Evolutionary conservation across 2,113 vertebrate genomes (phyloP).

Genomic region (Bucco capensis): DNA sequence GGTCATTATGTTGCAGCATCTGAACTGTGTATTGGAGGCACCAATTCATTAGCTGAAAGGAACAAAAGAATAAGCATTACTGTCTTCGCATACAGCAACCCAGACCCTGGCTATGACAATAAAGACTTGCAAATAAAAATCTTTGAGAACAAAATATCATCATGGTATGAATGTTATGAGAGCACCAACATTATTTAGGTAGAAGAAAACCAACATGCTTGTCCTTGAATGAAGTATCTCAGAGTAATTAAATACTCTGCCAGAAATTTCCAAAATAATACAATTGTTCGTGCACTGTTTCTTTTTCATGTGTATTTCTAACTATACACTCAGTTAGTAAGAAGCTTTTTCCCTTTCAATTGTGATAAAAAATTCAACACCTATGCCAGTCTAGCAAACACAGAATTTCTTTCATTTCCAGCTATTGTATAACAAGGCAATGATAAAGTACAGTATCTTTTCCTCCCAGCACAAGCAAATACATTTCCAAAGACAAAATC

Average conservation of each 20-base stretch:
- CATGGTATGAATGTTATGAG: neutral
- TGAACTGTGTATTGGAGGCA: neutral
- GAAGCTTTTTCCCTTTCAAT: neutral
- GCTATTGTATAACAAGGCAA: neutral
- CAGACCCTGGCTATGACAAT: neutral
- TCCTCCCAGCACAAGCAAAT: neutral
- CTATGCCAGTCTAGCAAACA: neutral
- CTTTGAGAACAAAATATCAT: neutral
- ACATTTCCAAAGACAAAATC: constrained; percentile 4
- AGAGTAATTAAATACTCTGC: neutral
- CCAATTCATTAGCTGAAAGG: neutral
- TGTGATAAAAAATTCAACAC: constrained; percentile 48
- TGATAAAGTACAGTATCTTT: neutral
- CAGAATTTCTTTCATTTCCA: constrained; percentile 34
- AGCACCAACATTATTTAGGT: neutral
- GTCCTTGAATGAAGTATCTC: neutral
- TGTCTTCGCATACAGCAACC: neutral
- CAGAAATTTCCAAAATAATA: neutral
- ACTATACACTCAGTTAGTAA: neutral
- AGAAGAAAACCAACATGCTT: neutral
- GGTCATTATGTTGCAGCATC: neutral
- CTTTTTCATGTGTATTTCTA: constrained; percentile 5
- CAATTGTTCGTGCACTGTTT: neutral
- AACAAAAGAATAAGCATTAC: neutral
- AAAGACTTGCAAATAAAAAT: neutral